Conservation (phyloP, 2,888 invertebrate species). For the Brenthis ino region DNA sequence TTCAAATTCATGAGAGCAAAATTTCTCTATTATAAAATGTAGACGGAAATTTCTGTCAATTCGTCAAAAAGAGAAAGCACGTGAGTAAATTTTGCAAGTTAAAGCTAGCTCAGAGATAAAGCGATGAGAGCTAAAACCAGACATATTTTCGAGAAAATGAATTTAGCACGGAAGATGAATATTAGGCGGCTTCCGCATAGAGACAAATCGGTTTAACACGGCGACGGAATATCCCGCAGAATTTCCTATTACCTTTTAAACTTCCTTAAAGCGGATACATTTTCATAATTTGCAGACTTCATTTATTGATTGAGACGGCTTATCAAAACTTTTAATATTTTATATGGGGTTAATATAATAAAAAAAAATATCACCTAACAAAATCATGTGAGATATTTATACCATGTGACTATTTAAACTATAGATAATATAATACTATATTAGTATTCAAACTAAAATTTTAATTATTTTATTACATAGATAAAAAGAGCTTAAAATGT, state of each 20-base stretch:
- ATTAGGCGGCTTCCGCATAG: conserved; percentile 55
- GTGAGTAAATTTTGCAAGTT: conserved; percentile 22
- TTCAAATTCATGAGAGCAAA: conserved; percentile 1
- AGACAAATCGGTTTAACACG: conserved; percentile 57
- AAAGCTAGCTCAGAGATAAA: conserved; percentile 20
- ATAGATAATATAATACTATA: no score
- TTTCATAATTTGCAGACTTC: conserved; percentile 3
- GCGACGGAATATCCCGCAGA: conserved; percentile 45
- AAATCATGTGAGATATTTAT: no score
- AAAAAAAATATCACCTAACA: no score
- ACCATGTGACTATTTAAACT: no score
- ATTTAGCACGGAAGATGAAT: conserved; percentile 55
- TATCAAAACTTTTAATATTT: neutral
- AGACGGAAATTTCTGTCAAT: conserved; percentile 13
- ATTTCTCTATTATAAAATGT: neutral
- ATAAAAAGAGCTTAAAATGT: no score
- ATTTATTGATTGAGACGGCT: conserved; percentile 1
- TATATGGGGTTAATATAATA: neutral
- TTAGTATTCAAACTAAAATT: no score
- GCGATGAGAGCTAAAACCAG: conserved; percentile 42
- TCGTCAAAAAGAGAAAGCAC: conserved; percentile 17
- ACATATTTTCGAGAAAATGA: conserved; percentile 52
- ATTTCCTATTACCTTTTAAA: conserved; percentile 39
- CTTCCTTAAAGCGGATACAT: conserved; percentile 13
- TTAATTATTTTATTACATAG: no score